Base-by-base conservation (phyloP, 2,113 vertebrate species). In the Entosphenus tridentatus region DNA sequence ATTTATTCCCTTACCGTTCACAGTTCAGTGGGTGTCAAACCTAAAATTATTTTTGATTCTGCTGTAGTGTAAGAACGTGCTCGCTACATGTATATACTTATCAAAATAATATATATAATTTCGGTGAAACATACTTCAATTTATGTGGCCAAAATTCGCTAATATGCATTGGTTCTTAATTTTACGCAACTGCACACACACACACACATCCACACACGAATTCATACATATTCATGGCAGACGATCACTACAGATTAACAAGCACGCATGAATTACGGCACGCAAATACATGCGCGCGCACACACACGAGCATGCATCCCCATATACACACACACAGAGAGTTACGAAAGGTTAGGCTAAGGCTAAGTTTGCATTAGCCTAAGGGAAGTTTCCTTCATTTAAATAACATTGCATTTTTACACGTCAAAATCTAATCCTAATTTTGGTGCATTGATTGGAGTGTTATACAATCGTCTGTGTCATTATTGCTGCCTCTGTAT, bases 241-340 rank as follows among this genome's bases (percentile, higher is more conserved):
- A 16, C n/a, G n/a, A 65, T 65, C n/a, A 16, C n/a, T 65, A 11
- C 21, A 65, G n/a, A 65, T 65, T 16, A 16, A 65, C 21, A 65
- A 16, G 21, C 21, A 65, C 21, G 21, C 21, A 11, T 65, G 21
- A 16, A 65, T 65, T 16, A 16, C n/a, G n/a, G 21, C 21, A 65
- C 21, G 21, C 21, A 65, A 16, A 65, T 65, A 65, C 16, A 62
- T 17, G 16, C 58, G 16, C 58, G 16, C 58, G 16, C 58, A 62
- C 58, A 62, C 58, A 62, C 58, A 62, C 58, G 16, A 13, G 16
- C 58, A 62, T 17, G 16, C 8, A 62, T 17, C 2, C 58, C 13
- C 58, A 62, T 17, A 62, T 17, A 62, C 58, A 62, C 58, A 62
- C 58, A 62, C 58, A 62, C 58, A 62, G 12, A 62, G 13, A 62